A percentile compares a stretch with the other conserved stretches of the same genome.
Evolutionary conservation across 2,888 invertebrate genomes (phyloP).

Genomic region (Hipparchia semele): DNA sequence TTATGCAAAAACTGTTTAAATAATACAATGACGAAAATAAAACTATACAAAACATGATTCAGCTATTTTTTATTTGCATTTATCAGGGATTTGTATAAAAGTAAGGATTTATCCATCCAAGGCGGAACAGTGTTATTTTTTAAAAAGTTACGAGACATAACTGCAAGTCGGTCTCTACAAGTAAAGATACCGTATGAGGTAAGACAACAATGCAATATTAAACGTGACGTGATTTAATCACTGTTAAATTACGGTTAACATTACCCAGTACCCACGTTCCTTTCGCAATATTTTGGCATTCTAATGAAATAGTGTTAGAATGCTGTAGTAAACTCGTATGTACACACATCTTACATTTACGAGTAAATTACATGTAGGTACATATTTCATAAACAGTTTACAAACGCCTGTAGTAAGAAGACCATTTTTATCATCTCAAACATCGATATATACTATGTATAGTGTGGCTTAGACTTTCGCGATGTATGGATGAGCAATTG

Average conservation of each 20-base stretch:
- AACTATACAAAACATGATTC: no score
- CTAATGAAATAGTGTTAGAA: slow-evolving; percentile 10
- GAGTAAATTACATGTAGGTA: neutral
- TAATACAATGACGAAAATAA: no score
- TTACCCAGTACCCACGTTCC: neutral
- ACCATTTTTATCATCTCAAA: no score
- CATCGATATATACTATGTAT: no score
- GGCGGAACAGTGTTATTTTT: neutral
- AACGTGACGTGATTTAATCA: slow-evolving; percentile 15
- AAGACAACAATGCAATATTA: slow-evolving; percentile 6
- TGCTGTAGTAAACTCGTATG: neutral
- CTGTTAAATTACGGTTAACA: slow-evolving; percentile 9
- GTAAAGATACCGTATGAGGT: neutral
- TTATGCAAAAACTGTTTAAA: no score
- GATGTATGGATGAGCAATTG: no score
- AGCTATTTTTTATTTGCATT: no score
- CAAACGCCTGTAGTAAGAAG: no score
- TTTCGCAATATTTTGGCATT: slow-evolving; percentile 13
- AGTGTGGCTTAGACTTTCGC: no score
- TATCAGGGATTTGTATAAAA: no score
- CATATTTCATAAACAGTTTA: no score
- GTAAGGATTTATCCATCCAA: no score
- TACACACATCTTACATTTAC: neutral
- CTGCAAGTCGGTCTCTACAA: neutral
- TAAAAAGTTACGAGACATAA: neutral